Base-by-base conservation (phyloP, 2,888 invertebrate species). In the Phortica magna region DNA sequence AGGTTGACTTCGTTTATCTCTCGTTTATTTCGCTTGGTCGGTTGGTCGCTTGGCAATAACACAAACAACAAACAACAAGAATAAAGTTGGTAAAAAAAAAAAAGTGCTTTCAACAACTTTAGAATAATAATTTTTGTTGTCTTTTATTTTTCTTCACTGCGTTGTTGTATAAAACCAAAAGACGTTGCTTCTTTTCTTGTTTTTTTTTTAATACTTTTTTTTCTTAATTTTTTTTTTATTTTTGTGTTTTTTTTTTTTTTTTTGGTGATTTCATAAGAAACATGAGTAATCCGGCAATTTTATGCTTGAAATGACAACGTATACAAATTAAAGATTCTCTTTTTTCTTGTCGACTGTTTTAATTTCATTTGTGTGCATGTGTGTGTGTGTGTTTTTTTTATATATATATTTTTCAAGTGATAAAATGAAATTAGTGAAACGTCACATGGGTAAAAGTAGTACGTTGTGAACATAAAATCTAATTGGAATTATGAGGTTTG, bases 251-350 rank as follows among this genome's bases (percentile, higher is more conserved):
- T 67, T 12, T n/a, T 67, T 10, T 67, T 67, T 12, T 42, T 67
- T 14, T 14, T 65, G 65, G 41, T 41, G 67, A 67, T 67, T 67
- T 67, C 67, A 39, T 67, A 67, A 67, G 67, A 67, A 67, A 67
- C 67, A 67, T 67, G 67, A 67, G 67, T 67, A 67, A 67, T 67
- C 67, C n/a, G 9, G n/a, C 41, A 67, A 67, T 67, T 67, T 67
- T 67, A 67, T 67, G 67, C 67, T 67, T 67, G 67, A 67, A 42
- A 42, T 67, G 17, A 67, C 67, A 67, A 67, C n/a, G 7, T 39
- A 48, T 12, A 48, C 48, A 48, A 41, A 67, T n/a, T 42, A 39
- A 65, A 65, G 41, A 65, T 39, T 39, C 14, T 39, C 39, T 39
- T 65, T 39, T 31, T 65, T 65, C 7, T 12, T n/a, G n/a, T 9